Conservation (phyloP, 2,888 invertebrate genomes). For the Leucania comma region DNA sequence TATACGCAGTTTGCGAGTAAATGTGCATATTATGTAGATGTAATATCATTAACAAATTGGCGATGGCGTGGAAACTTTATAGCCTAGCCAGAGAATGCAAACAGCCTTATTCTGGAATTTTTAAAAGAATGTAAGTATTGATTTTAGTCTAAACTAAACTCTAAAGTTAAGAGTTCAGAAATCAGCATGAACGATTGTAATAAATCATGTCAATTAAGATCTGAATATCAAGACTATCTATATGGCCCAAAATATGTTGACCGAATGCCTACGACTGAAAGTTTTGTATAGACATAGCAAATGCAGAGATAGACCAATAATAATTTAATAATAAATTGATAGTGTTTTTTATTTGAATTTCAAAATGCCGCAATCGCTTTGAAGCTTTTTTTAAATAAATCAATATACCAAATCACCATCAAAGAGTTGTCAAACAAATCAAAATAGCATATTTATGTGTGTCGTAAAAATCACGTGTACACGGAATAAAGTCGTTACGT, state of each 20-base stretch:
- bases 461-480: slow-evolving; percentile 72
- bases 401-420: slow-evolving; percentile 19
- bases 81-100: slow-evolving; percentile 52
- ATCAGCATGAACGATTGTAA: background rate
- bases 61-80: slow-evolving; percentile 75
- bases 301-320: background rate
- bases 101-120: slow-evolving; percentile 62
- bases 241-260: background rate
- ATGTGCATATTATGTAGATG: slow-evolving; percentile 80
- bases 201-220: background rate
- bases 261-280: background rate
- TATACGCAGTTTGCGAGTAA: slow-evolving; percentile 69
- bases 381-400: slow-evolving; percentile 10
- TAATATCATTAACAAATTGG: slow-evolving; percentile 87
- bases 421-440: slow-evolving; percentile 71
- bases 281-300: background rate
- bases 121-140: background rate
- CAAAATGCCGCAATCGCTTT: slow-evolving; percentile 5
- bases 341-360: background rate
- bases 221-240: background rate
- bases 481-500: slow-evolving; percentile 75
- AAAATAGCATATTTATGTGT: slow-evolving; percentile 72
- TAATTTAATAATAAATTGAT: background rate
- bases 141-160: background rate
- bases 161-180: background rate